A percentile compares a stretch with the other conserved stretches of the same genome.
These are phyloP conservation scores for Tyria jacobaeae DNA, from an alignment of 2,888 invertebrate species.

Conservation along the genomic window DNA sequence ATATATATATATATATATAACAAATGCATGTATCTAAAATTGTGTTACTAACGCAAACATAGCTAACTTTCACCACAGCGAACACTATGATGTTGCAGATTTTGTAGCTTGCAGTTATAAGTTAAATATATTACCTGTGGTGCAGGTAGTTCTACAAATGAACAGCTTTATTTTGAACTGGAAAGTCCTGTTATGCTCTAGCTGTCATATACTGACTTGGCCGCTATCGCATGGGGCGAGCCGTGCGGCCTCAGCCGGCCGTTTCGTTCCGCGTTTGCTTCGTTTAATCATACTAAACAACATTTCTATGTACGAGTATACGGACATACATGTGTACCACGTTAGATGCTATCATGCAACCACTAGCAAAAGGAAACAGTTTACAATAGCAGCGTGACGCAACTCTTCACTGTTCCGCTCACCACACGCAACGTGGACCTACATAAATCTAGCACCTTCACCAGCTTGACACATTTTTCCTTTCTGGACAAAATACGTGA, in stretches of 20 bases:
- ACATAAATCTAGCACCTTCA: not conserved
- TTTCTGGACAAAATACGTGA: too few relatives aligned
- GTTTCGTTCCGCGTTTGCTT: slow-evolving; percentile 7
- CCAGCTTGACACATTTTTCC: not conserved
- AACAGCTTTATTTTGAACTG: not conserved
- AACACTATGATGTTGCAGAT: not conserved
- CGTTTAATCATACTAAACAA: slow-evolving; percentile 6
- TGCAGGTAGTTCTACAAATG: not conserved
- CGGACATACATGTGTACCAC: slow-evolving; percentile 10
- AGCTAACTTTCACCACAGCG: not conserved
- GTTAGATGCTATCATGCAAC: slow-evolving; percentile 15
- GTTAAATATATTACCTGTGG: too few relatives aligned
- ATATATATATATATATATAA: too few relatives aligned
- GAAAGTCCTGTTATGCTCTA: not conserved
- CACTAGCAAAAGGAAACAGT: slow-evolving; percentile 16
- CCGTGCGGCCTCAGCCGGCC: not conserved
- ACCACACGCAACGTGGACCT: not conserved
- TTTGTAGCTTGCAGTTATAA: not conserved
- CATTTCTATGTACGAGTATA: slow-evolving; percentile 13
- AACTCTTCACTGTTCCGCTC: not conserved
- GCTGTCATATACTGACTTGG: not conserved
- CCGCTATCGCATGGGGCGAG: not conserved
- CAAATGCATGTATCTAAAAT: too few relatives aligned
- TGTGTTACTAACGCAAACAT: too few relatives aligned
- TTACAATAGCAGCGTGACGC: slow-evolving; percentile 6